Base-by-base conservation (phyloP, 2,888 invertebrate genomes). In the Ashinkailepas kermadecensis region DNA sequence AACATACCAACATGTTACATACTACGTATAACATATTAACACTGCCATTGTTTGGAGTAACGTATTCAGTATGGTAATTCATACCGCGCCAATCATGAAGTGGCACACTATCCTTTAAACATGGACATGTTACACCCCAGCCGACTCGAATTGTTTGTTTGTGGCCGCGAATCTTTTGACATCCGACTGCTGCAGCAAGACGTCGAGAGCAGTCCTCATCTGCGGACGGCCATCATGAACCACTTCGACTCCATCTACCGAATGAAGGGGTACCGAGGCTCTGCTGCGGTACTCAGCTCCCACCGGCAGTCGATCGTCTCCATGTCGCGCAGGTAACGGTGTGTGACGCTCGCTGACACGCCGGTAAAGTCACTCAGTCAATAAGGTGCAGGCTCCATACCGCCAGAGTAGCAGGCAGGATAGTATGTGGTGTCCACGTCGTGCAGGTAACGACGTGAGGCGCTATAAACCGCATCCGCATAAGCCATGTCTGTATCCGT, bases 161-260 rank as follows among this genome's bases (percentile, higher is more conserved):
- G 39, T 39, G 56, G 21, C 18, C 25, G 59, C 23, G n/a, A 15
- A 70, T 70, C 18, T 65, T 11, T n/a, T 11, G 12, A 81, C 82
- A 78, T 65, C 1, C 25, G n/a, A 39, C 57, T 23, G 83, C 78
- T 84, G 0, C 85, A 95, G 94, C 90, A 95, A 85, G 91, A 92
- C 85, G 94, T 95, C 81, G 96, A 96, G 86, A 92, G 94, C 88
- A 94, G 95, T 85, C 94, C 95, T 0, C 93, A 95, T 86, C 88
- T 96, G 83, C 93, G 94, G 13, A 91, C 94, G 85, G 93, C 94
- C 0, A 90, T 96, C 54, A 94, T 95, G 88, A 96, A 96, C 88
- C 95, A 96, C 87, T 96, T 96, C 88, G 91, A 93, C 82, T 94
- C 96, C 4, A 95, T 96, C 85, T 91, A 93, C 87, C 92, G 95